Evolutionary conservation across 2,113 vertebrate genomes (phyloP), one percentile per base, ranked within the genome.

Genomic region (Columba janthina): DNA sequence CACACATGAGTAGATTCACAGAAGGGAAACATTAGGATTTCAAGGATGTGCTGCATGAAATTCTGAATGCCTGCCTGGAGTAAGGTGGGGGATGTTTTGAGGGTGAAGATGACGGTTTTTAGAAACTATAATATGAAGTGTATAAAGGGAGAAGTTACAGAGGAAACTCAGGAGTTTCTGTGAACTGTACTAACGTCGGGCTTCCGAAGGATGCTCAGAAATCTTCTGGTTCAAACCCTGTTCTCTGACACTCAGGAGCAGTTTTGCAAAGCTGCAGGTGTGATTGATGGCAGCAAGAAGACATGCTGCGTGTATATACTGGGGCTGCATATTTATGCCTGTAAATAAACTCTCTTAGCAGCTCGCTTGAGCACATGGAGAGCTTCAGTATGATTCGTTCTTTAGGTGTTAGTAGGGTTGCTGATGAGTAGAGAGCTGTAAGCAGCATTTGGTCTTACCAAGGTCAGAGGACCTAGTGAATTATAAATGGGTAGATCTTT

Each of bases 281-380:
- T 50, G 26, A 40, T 72, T 58, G 57, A 2, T 31, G 77, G 56
- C 31, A 74, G 61, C 57, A 84, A 57, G 76, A 69, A 46, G 21
- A 69, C 21, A 24, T 58, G 56, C 11, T 31, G 4, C 0, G 0
- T 56, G 31, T 64, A 16, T 66, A 42, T 73, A 1, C 4, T 25
- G 17, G 15, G 36, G 25, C 60, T 57, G 51, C 19, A 3, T 64
- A 13, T 31, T 67, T 22, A 18, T 19, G 34, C 44, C 42, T 67
- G 38, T 42, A 25, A 20, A 10, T 21, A 62, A 64, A 57, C 19
- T 34, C 16, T 38, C 51, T 44, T 5, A 46, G 57, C 53, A 79
- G 50, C 62, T 81, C 36, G 6, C 9, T 17, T 64, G 44, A 79
- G 50, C 44, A 11, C 0, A 0, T 24, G 73, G 28, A 90, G 44